A percentile compares a stretch with the other conserved stretches of the same genome.
phyloP scores from a whole-genome alignment of 1,140 invertebrate genomes.

The Drosophila obscura region DNA sequence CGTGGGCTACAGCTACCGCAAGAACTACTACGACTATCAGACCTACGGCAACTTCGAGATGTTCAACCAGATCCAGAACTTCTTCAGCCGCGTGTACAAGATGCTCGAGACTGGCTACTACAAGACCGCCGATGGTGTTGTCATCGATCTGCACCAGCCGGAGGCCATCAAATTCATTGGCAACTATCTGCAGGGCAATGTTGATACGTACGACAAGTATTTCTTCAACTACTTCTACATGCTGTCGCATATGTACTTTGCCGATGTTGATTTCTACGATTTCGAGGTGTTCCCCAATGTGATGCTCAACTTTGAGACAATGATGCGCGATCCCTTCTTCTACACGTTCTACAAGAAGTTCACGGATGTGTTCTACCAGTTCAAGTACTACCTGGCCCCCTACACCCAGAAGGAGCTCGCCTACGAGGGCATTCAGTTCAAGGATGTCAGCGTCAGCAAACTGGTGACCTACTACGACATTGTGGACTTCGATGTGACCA shows the following conservation, averaged over 20 bases:
- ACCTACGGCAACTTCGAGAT: constrained; percentile 68
- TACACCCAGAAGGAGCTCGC: constrained; percentile 87
- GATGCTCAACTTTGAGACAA: constrained; percentile 85
- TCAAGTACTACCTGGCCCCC: constrained; percentile 84
- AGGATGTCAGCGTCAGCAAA: constrained; percentile 86
- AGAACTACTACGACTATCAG: constrained; percentile 71
- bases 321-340: constrained; percentile 88
- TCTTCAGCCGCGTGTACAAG: constrained; percentile 86
- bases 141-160: constrained; percentile 84
- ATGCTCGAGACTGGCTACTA: constrained; percentile 87
- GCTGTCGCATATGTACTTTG: constrained; percentile 84
- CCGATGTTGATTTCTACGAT: constrained; percentile 65
- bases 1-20: constrained; percentile 86
- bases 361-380: constrained; percentile 85
- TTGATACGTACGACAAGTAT: constrained; percentile 86
- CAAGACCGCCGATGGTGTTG: constrained; percentile 84
- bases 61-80: constrained; percentile 76
- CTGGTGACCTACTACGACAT: constrained; percentile 90
- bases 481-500: constrained; percentile 88
- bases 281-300: constrained; percentile 79
- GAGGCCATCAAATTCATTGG: constrained; percentile 87
- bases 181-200: constrained; percentile 87
- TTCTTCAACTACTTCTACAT: constrained; percentile 86
- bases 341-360: constrained; percentile 87
- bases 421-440: constrained; percentile 87